Evolutionary conservation across 2,888 invertebrate genomes (phyloP).

Genomic region (Lepidonotus clava): DNA sequence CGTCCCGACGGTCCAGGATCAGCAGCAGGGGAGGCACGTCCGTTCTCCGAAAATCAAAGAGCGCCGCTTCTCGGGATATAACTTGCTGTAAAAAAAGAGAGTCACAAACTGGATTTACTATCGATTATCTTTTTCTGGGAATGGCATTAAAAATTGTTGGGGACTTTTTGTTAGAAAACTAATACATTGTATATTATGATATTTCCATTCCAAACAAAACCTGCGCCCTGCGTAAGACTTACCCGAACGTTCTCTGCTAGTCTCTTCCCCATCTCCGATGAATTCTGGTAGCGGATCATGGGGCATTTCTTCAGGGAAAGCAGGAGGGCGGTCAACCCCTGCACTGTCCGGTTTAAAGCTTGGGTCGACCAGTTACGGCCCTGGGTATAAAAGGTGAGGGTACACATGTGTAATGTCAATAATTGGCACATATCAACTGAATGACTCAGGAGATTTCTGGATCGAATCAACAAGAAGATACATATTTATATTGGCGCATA

Average conservation of each 20-base stretch:
- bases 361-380: slow-evolving; percentile 86
- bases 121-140: no score
- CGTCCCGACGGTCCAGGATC: slow-evolving; percentile 95
- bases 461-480: no score
- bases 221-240: no score
- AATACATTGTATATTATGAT: no score
- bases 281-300: slow-evolving; percentile 92
- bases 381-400: slow-evolving; percentile 65
- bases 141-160: no score
- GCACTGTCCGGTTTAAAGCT: slow-evolving; percentile 89
- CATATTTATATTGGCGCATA: no score
- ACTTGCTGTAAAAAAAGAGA: slow-evolving; percentile 84
- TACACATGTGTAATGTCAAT: no score
- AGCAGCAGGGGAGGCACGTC: slow-evolving; percentile 89
- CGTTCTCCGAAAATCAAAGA: slow-evolving; percentile 91
- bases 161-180: no score
- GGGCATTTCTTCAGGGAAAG: slow-evolving; percentile 95
- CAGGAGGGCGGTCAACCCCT: slow-evolving; percentile 91
- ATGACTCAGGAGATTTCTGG: no score
- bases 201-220: no score
- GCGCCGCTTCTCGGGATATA: slow-evolving; percentile 90
- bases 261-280: slow-evolving; percentile 91
- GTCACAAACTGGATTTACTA: no score
- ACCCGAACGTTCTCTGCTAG: slow-evolving; percentile 91
- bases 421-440: no score